Evolutionary conservation across 2,113 vertebrate species (phyloP), one percentile per base, ranked within the genome.

Genomic region (Gorsachius goisagi): DNA sequence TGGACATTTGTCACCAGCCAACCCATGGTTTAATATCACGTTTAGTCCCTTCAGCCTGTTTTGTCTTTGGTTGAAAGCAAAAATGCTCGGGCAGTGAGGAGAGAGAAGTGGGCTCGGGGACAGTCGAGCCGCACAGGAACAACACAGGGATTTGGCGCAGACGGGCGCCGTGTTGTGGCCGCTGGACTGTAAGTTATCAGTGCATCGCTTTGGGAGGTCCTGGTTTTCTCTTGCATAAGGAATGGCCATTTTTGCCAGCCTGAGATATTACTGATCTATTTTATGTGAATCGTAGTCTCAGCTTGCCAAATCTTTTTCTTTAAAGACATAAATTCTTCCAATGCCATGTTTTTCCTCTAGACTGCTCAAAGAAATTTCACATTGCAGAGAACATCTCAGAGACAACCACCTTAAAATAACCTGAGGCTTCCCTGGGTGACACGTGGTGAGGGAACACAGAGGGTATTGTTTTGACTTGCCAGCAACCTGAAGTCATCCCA

Each of bases 41-140:
- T 17, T 32, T 2, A 15, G 33, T 35, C 77, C 22, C 2, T 23
- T 35, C 39, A 9, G 19, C 85, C 49, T 9, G 14, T 1, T 77
- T 55, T 87, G 93, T 88, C 96, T 95, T 95, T 93, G 95, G 93
- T 74, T 58, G 89, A 45, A 60, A 95, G 93, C 92, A 88, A 15
- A 4, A 10, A 59, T 27, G 53, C 82, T 63, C 11, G 4, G 78
- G 90, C 88, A 58, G 84, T 0, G 39, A 67, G 47, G 33, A 47
- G 89, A 28, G 67, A n/a, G 41, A 6, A 19, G 50, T 0, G 60
- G 80, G 22, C 2, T 6, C 1, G 5, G 58, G 78, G 58, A 1
- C 24, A 15, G 81, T 9, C 4, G 3, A 78, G 91, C 28, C 15
- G 80, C 87, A 5, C 37, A 3, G 66, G 50, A 11, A 5, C 68